Base-by-base conservation (phyloP, 2,888 invertebrate species). In the Phengaris arion region DNA sequence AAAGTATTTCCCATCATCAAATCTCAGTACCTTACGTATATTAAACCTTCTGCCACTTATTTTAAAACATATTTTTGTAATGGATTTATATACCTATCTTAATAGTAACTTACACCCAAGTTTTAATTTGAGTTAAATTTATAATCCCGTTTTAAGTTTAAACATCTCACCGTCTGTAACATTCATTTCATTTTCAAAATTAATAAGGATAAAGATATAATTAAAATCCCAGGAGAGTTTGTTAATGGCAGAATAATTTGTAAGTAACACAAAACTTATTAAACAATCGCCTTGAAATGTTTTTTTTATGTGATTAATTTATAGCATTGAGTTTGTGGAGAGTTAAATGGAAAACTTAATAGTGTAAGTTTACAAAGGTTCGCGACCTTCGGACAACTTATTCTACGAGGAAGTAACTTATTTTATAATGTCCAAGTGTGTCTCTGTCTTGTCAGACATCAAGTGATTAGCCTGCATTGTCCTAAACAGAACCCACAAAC, bases 301-400 rank as follows among this genome's bases (percentile, higher is more conserved):
- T 59, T 59, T 59, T 59, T 15, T 57, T 15, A n/a, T 22, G 54
- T 54, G 22, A 22, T 22, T 0, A 1, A 22, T 54, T 54, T 3
- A 54, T 54, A 54, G 10, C 13, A 12, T 54, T 54, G 54, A 59
- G 59, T 59, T 35, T 22, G 22, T 35, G 22, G 22, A 59, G 35
- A 64, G 35, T 64, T 64, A 64, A 64, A 64, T 64, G 64, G 64
- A 64, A 64, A 64, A 64, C 35, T 64, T 22, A 35, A 35, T 35
- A 35, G 64, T 64, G 10, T 12, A 10, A 35, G 64, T 64, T 64
- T 64, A 6, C 64, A 12, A 57, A 57, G 7, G 57, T 35, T 35
- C 15, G 12, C 2, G 15, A 35, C 35, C 35, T 64, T 64, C 12
- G 64, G 64, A 64, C 64, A 35, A 64, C 64, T 64, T 13, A 48